These are phyloP conservation scores for Augochlora pura DNA, from an alignment of 1,140 invertebrate genomes.

Conservation along the genomic window DNA sequence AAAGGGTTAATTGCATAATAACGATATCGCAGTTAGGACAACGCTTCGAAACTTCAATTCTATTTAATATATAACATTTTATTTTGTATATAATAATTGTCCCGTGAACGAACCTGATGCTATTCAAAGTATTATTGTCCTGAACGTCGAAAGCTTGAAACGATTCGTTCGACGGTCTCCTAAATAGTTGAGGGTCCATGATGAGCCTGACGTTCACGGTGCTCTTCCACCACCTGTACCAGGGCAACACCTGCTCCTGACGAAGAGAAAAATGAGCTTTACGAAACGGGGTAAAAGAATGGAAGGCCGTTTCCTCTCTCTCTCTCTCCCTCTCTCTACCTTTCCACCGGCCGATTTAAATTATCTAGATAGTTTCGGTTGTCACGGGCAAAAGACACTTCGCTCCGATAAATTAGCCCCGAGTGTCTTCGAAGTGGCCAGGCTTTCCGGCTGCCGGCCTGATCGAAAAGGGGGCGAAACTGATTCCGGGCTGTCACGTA, in stretches of 20 bases:
- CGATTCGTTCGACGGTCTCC: constrained; percentile 59
- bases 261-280: constrained; percentile 45
- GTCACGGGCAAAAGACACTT: constrained; percentile 59
- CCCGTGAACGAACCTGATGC: neutral
- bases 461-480: constrained; percentile 32
- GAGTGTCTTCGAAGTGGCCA: constrained; percentile 47
- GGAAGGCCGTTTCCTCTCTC: neutral
- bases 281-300: neutral
- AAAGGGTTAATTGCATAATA: no score
- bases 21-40: no score
- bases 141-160: constrained; percentile 61
- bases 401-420: constrained; percentile 51
- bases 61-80: no score
- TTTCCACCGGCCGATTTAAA: constrained; percentile 45
- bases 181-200: constrained; percentile 66
- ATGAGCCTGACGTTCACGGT: constrained; percentile 76
- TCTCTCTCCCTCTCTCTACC: neutral
- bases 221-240: constrained; percentile 79
- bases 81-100: no score
- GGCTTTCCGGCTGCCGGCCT: constrained; percentile 1
- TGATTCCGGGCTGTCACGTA: constrained; percentile 51
- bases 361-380: constrained; percentile 57
- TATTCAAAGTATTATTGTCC: neutral
- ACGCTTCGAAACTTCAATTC: no score
- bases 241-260: constrained; percentile 77